phyloP scores from a whole-genome alignment of 1,140 invertebrate species.

The Lerema accius region DNA sequence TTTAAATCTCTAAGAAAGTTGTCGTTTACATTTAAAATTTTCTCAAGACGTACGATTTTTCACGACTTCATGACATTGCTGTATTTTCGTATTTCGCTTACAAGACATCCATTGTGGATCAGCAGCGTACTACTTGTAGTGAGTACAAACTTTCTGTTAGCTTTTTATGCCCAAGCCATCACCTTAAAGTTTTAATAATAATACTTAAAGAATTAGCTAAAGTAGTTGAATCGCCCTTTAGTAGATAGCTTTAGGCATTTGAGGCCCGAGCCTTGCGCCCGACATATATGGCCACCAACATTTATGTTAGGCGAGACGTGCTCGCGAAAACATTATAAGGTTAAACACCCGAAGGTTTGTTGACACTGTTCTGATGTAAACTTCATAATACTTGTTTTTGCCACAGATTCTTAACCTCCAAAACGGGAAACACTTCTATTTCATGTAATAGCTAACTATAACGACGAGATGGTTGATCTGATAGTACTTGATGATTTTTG shows the following conservation, averaged over 20 bases:
- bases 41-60: no score
- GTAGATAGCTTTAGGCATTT: conserved; percentile 7
- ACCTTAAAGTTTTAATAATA: no score
- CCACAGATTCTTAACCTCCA: neutral
- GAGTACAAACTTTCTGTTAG: no score
- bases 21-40: no score
- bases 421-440: neutral
- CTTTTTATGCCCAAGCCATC: no score
- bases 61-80: no score
- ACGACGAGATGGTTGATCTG: no score
- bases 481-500: no score
- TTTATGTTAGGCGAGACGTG: conserved; percentile 49
- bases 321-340: conserved; percentile 59
- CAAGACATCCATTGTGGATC: no score
- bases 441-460: neutral
- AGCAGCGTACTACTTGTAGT: no score
- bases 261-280: conserved; percentile 6
- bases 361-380: conserved; percentile 39
- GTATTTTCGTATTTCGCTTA: no score
- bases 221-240: neutral
- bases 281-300: conserved; percentile 38
- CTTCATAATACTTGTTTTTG: conserved; percentile 2
- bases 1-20: neutral
- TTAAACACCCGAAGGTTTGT: conserved; percentile 62
- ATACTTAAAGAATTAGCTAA: no score